Evolutionary conservation across 2,888 invertebrate species (phyloP).

Genomic region (Clunio marinus): DNA sequence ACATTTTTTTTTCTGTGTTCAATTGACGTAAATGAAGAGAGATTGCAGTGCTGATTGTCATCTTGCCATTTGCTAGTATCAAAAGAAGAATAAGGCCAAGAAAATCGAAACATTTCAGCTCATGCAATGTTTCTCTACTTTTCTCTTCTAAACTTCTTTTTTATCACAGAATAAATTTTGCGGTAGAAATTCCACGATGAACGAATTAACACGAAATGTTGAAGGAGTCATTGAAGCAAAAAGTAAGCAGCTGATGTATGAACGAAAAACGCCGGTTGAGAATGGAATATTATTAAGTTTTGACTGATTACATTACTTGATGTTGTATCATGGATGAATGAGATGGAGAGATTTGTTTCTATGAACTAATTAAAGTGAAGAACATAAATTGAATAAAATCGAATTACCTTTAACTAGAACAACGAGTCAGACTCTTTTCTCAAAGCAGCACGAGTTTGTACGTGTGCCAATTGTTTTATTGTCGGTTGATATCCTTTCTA

Average conservation of each 20-base stretch:
- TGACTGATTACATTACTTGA: constrained; percentile 12
- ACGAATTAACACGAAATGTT: neutral
- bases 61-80: neutral
- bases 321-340: neutral
- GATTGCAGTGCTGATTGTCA: neutral
- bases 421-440: neutral
- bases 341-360: neutral
- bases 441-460: constrained; percentile 10
- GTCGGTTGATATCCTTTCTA: constrained; percentile 1
- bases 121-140: too few relatives aligned
- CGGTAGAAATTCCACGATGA: neutral
- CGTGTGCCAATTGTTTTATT: constrained; percentile 6
- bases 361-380: neutral
- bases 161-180: neutral
- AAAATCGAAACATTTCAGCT: constrained; percentile 16
- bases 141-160: too few relatives aligned
- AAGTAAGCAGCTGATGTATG: neutral
- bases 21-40: too few relatives aligned
- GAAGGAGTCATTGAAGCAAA: constrained; percentile 25
- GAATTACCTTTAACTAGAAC: constrained; percentile 33
- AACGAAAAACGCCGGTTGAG: neutral
- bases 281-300: neutral
- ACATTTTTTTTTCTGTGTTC: neutral
- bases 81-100: constrained; percentile 29
- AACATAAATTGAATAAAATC: neutral